Base-by-base conservation (phyloP, 53 echinoderm and acorn worm genomes). In the Arbacia lixula region DNA sequence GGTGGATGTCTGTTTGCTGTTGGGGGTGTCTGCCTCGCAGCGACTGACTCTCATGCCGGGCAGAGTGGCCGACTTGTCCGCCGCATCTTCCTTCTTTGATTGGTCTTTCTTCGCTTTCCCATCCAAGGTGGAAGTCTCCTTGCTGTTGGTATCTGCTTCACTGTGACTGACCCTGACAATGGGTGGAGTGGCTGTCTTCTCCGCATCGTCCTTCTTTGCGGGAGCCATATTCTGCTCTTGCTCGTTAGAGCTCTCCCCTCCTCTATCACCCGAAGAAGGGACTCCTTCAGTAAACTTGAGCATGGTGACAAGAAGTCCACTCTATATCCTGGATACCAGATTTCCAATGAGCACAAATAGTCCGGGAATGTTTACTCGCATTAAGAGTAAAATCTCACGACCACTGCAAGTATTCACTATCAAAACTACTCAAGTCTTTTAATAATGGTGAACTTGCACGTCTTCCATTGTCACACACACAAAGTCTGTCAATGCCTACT, bases 51-150 rank as follows among this genome's bases (percentile, higher is more conserved):
- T 34, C 5, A 51, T 30, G 29, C 3, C 16, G 19, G 74, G 74
- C 74, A 33, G 50, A 33, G 53, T 5, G 35, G 54, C n/a, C 4
- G 74, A 31, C 33, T 49, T 43, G 46, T 74, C 74, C 14, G 50
- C n/a, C n/a, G n/a, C n/a, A n/a, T n/a, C n/a, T 71, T 4, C 38
- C 68, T 25, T 3, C 40, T 12, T 37, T 30, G 19, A 33, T 49
- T 16, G 26, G 51, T 46, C 53, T 52, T 21, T 74, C 46, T 74
- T 33, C 49, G 53, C 33, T 52, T 46, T 74, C 74, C 33, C 43
- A 51, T 74, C 74, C 53, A 46, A 51, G 46, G 46, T n/a, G 54
- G 74, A 74, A 19, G 19, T 74, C 58, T 19, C 58, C 22, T 21
- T 57, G 27, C 53, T 33, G 46, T 46, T 46, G 27, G 26, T 71